Evolutionary conservation across 2,113 vertebrate species (phyloP).

Genomic region (Cranoglanis bouderius): DNA sequence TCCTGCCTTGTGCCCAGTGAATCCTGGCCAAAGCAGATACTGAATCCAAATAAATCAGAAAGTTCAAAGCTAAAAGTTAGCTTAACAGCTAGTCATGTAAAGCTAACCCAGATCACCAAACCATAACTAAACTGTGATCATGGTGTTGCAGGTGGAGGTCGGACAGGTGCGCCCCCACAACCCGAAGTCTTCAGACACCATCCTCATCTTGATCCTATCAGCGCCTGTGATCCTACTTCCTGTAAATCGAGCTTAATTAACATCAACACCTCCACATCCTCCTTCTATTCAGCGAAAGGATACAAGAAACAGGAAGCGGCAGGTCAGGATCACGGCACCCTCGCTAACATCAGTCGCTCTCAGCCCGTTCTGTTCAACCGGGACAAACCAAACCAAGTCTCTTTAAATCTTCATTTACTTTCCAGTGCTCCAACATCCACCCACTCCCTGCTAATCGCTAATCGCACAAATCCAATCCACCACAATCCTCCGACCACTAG

Average conservation of each 20-base stretch:
- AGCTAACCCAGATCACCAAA: not conserved
- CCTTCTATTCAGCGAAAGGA: slow-evolving; percentile 16
- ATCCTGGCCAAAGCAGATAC: not conserved
- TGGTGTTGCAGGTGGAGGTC: slow-evolving; percentile 31
- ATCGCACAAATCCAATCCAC: slow-evolving; percentile 55
- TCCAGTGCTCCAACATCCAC: slow-evolving; percentile 62
- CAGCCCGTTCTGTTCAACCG: slow-evolving; percentile 65
- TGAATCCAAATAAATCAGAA: not conserved
- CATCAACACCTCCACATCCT: slow-evolving; percentile 13
- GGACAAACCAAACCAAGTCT: slow-evolving; percentile 22
- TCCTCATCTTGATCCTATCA: slow-evolving; percentile 48
- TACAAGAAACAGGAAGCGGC: not conserved
- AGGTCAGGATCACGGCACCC: not conserved
- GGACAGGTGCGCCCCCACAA: slow-evolving; percentile 46
- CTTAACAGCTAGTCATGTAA: not conserved
- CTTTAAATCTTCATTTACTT: slow-evolving; percentile 55
- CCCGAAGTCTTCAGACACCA: slow-evolving; percentile 46
- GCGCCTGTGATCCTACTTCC: slow-evolving; percentile 52
- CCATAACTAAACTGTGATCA: not conserved
- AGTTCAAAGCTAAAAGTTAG: no score
- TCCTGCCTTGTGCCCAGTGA: not conserved
- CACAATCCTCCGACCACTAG: slow-evolving; percentile 43
- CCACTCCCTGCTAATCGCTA: slow-evolving; percentile 60
- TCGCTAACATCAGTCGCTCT: slow-evolving; percentile 65
- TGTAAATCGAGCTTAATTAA: slow-evolving; percentile 34